Evolutionary conservation across 1,140 invertebrate species (phyloP), one percentile per base, ranked within the genome.

Genomic region (Drosophila mojavensis): DNA sequence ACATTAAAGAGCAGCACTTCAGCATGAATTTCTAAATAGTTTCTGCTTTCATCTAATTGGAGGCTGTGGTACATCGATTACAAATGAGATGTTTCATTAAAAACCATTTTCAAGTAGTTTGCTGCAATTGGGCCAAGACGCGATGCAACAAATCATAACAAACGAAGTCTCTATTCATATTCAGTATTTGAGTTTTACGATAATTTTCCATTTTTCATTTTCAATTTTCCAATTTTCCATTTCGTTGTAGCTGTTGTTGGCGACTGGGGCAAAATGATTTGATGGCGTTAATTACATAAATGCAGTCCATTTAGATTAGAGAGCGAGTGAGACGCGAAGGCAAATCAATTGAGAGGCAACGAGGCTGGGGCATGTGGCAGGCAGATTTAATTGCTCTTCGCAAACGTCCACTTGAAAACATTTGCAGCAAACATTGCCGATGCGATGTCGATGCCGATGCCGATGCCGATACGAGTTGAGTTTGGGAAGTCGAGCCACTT

Each of bases 221-320:
- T 60, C 13, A 5, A 6, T 48, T 61, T 61, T 45, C 26, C 15
- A 6, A 7, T 54, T 66, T 39, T 36, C 13, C 39, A 6, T 43
- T 53, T 30, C 26, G 28, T 3, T 45, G 39, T 28, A 28, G 17
- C 5, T 26, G 28, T 0, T 45, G 39, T 45, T 39, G 3, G 17
- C 47, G 51, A 60, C 41, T 64, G 47, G 33, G 36, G 51, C 58
- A 60, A 63, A 75, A 59, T 45, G 36, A 70, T 71, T 75, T 75
- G 73, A 75, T 71, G 61, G 61, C 68, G 67, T 75, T 75, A 71
- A 75, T 75, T 75, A 75, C 73, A 71, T 43, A 75, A 75, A 60
- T 75, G 61, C 61, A 65, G 61, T 33, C 73, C 61, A 71, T 75
- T 75, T 75, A 75, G 73, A 75, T 75, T 75, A 61, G 58, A 28